phyloP scores from a whole-genome alignment of 2,113 vertebrate species.

The Triplophysa tibetana region DNA sequence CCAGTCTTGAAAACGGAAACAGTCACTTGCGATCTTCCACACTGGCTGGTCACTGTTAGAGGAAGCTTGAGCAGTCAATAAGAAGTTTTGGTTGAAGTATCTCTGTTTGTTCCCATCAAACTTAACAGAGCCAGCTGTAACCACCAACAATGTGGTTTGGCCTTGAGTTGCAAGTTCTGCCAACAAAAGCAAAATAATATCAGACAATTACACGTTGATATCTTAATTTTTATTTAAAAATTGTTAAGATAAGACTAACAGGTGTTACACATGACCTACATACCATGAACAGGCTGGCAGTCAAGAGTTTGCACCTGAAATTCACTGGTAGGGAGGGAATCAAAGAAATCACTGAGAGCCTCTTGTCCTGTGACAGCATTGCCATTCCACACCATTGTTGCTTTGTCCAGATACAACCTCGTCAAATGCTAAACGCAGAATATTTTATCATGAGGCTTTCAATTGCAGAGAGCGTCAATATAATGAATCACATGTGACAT shows the following conservation, averaged over 20 bases:
- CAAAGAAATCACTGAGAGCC: slow-evolving; percentile 91
- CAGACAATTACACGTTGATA: background rate
- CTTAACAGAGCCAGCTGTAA: slow-evolving; percentile 89
- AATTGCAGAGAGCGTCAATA: background rate
- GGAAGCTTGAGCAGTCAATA: slow-evolving; percentile 88
- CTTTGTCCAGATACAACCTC: slow-evolving; percentile 91
- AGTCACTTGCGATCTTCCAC: slow-evolving; percentile 97
- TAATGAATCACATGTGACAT: background rate
- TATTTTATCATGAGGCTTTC: background rate
- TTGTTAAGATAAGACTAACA: background rate
- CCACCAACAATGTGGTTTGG: slow-evolving; percentile 91
- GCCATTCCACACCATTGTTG: slow-evolving; percentile 96
- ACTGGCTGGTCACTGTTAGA: slow-evolving; percentile 85
- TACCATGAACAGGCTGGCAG: slow-evolving; percentile 95
- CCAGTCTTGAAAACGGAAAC: slow-evolving; percentile 97
- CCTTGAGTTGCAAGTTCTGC: slow-evolving; percentile 93
- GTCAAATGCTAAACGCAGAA: slow-evolving; percentile 77
- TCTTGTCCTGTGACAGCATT: slow-evolving; percentile 89
- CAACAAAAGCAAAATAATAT: slow-evolving; percentile 59
- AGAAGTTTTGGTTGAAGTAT: slow-evolving; percentile 96
- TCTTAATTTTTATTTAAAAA: too few relatives aligned
- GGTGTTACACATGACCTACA: background rate
- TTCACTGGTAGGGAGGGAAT: slow-evolving; percentile 93
- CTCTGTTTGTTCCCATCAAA: slow-evolving; percentile 95
- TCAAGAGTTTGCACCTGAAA: slow-evolving; percentile 91